Evolutionary conservation across 2,113 vertebrate genomes (phyloP).

Genomic region (Lepidiolamprologus cunningtoni): DNA sequence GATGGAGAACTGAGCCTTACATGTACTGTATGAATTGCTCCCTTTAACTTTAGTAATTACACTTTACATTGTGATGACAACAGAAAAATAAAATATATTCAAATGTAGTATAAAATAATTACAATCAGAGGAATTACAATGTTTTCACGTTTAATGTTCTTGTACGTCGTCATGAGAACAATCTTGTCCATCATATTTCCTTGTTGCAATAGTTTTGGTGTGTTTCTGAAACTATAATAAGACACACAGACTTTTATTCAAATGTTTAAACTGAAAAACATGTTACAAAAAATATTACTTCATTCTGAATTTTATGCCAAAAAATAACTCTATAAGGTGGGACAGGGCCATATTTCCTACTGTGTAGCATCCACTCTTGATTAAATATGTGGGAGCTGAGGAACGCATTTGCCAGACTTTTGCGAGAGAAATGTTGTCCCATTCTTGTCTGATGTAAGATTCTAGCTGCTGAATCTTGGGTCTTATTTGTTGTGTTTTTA

Average conservation of each 20-base stretch:
- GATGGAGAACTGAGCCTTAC: not conserved
- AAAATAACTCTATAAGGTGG: not conserved
- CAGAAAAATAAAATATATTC: not conserved
- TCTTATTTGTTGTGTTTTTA: not conserved
- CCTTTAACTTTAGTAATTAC: not conserved
- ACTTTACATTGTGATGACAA: not conserved
- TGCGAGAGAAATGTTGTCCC: not conserved
- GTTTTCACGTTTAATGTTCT: not conserved
- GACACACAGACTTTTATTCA: not conserved
- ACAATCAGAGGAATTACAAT: not conserved
- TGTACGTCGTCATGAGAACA: not conserved
- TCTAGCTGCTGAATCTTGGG: not conserved
- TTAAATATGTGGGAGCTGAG: not conserved
- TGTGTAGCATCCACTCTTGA: not conserved
- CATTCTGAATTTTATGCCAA: not conserved
- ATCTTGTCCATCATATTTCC: not conserved
- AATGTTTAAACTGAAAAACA: not conserved
- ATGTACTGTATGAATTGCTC: not conserved
- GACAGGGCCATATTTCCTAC: not conserved
- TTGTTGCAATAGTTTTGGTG: fast-evolving
- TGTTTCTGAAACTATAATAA: not conserved
- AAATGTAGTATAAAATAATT: not conserved
- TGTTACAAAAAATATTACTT: not conserved
- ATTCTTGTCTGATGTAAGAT: not conserved
- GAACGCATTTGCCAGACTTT: not conserved